Base-by-base conservation (phyloP, 2,888 invertebrate genomes). In the Junonia oenone region DNA sequence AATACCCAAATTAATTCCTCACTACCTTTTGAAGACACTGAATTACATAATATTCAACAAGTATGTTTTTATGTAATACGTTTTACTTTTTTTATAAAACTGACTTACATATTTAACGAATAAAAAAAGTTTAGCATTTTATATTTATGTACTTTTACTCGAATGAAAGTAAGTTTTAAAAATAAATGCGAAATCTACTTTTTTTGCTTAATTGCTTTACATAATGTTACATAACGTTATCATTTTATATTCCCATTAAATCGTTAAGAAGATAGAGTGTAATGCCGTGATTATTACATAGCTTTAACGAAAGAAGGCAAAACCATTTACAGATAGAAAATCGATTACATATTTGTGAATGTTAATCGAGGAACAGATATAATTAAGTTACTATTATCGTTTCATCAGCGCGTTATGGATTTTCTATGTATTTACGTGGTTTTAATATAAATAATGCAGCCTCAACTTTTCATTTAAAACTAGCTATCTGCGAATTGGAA, bases 321-420 rank as follows among this genome's bases (percentile, higher is more conserved):
- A 26, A 37, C 51, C 38, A 29, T 49, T 46, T 45, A 29, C 14
- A 26, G 37, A 22, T 31, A 31, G 38, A 47, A 51, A 51, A 56
- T 47, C 13, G 46, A 51, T 51, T 43, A 40, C 11, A 45, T 29
- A 52, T 37, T 49, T 43, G 29, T 40, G 33, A 51, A 55, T 38
- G 45, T 52, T 29, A 56, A 51, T 43, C 27, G 26, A 35, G 35
- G n/a, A 13, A 48, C 38, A 15, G 29, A 40, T 46, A 33, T 33
- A 51, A 46, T 51, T 46, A 38, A 46, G 37, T 29, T 29, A 55
- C 51, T 35, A 54, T 35, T 31, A 35, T 26, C 19, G 14, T 48
- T 31, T 33, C 45, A 29, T 51, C 27, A 15, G 17, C 9, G n/a
- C 37, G 50, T 38, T 45, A 55, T 46, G 6, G 19, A 40, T 52